A percentile compares a stretch with the other conserved stretches of the same genome.
Evolutionary conservation across 2,797 vertebrate species (phyloP).

Genomic region (Chromis chromis): DNA sequence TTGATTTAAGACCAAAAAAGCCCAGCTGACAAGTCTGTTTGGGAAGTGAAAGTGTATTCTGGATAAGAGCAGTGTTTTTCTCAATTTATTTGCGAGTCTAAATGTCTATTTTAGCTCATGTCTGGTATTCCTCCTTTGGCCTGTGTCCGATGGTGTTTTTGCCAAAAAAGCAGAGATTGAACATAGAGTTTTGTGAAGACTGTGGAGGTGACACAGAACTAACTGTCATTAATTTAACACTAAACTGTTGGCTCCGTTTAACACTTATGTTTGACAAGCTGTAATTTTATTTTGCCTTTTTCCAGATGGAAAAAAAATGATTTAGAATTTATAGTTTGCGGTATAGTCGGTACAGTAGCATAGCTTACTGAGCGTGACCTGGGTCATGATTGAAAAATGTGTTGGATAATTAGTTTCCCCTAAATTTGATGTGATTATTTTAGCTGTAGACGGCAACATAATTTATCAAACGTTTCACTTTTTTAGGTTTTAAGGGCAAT

Average conservation of each 20-base stretch:
- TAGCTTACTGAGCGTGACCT: not conserved
- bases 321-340: not conserved
- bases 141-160: conserved; percentile 64
- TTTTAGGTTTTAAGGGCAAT: not conserved
- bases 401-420: not conserved
- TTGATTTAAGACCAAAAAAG: conserved; percentile 74
- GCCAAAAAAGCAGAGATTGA: conserved; percentile 75
- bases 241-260: conserved; percentile 27
- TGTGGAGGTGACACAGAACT: conserved; percentile 56
- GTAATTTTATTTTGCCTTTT: not conserved
- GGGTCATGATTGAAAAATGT: conserved; percentile 3
- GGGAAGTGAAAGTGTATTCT: conserved; percentile 75
- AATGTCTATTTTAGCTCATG: conserved; percentile 82
- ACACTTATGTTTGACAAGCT: not conserved
- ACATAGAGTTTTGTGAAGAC: conserved; percentile 55
- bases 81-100: conserved; percentile 68
- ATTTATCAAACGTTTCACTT: not conserved
- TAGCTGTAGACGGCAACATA: not conserved
- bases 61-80: conserved; percentile 70
- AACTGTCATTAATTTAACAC: conserved; percentile 51
- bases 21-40: conserved; percentile 73
- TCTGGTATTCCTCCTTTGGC: conserved; percentile 77
- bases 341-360: not conserved
- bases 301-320: conserved; percentile 8
- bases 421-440: not conserved